Percentiles rank a stretch among this genome's conserved stretches.
These are phyloP conservation scores for Sarcophaga subvicina DNA, from an alignment of 2,888 invertebrate genomes.

Conservation along the genomic window DNA sequence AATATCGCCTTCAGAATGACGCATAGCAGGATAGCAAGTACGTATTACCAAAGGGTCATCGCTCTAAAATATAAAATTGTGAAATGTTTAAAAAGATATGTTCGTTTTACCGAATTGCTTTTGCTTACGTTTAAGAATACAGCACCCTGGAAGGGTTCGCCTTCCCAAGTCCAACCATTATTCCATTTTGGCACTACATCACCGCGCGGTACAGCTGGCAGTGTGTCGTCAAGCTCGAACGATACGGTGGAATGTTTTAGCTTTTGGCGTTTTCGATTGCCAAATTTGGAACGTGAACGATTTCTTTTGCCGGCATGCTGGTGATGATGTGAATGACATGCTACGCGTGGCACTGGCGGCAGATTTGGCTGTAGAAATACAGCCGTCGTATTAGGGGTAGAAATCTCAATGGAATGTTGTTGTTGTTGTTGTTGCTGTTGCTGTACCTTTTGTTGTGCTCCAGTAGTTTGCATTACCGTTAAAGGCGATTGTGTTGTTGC, in stretches of 20 bases:
- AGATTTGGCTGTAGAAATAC: constrained; percentile 77
- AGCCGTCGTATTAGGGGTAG: constrained; percentile 57
- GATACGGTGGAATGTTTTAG: constrained; percentile 78
- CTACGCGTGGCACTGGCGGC: constrained; percentile 72
- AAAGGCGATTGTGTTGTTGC: constrained; percentile 48
- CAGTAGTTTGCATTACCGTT: constrained; percentile 11
- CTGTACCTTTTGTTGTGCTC: constrained; percentile 1
- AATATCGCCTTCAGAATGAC: constrained; percentile 93
- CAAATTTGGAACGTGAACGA: constrained; percentile 80
- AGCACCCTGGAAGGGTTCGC: constrained; percentile 90
- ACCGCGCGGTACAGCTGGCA: constrained; percentile 80
- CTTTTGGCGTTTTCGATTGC: constrained; percentile 79
- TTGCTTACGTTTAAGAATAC: constrained; percentile 91
- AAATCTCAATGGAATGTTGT: constrained; percentile 69
- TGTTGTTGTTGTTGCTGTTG: constrained; percentile 69
- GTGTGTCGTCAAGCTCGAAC: constrained; percentile 81
- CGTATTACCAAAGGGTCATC: constrained; percentile 89
- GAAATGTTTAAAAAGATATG: not conserved
- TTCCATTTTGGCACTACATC: constrained; percentile 88
- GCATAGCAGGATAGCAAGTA: constrained; percentile 95
- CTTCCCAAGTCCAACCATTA: constrained; percentile 96
- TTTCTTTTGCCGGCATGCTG: constrained; percentile 76
- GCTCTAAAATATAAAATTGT: constrained; percentile 82
- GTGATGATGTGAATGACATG: constrained; percentile 70
- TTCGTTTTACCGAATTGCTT: not conserved